phyloP scores from a whole-genome alignment of 2,888 invertebrate genomes.

The Latrodectus elegans region DNA sequence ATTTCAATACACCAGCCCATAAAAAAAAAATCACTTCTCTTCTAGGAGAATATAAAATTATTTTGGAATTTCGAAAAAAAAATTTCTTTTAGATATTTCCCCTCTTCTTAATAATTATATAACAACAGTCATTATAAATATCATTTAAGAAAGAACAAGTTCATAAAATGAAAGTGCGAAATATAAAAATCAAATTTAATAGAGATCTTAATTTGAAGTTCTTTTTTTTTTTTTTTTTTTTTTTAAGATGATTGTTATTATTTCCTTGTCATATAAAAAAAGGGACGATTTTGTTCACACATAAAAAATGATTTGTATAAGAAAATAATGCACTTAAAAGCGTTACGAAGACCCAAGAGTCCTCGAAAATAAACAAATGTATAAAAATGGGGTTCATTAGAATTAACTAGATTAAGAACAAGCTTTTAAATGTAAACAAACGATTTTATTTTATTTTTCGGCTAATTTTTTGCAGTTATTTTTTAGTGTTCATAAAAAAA shows the following conservation, averaged over 20 bases:
- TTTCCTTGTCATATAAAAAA: not conserved
- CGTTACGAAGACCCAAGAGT: conserved; percentile 19
- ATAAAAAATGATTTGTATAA: conserved; percentile 9
- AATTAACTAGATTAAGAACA: conserved; percentile 25
- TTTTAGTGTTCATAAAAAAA: no score
- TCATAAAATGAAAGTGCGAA: not conserved
- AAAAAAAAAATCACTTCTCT: no score
- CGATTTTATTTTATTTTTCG: no score
- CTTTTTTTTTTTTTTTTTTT: not conserved
- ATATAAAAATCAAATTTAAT: conserved; percentile 7
- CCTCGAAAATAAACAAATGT: conserved; percentile 13
- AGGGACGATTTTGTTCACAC: not conserved
- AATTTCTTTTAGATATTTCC: no score
- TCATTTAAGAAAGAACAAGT: no score
- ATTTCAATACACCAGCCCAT: no score
- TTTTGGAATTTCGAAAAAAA: no score
- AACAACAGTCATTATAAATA: no score
- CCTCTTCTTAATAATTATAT: no score
- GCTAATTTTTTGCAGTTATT: no score
- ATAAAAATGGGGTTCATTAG: conserved; percentile 9
- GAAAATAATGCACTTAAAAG: conserved; percentile 22
- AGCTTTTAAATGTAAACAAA: conserved; percentile 23
- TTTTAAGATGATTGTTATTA: not conserved
- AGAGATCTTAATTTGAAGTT: not conserved
- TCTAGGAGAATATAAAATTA: no score